A percentile compares a stretch with the other conserved stretches of the same genome.
Evolutionary conservation across 1,140 invertebrate species (phyloP).

Genomic region (Scaptomyza hsui): DNA sequence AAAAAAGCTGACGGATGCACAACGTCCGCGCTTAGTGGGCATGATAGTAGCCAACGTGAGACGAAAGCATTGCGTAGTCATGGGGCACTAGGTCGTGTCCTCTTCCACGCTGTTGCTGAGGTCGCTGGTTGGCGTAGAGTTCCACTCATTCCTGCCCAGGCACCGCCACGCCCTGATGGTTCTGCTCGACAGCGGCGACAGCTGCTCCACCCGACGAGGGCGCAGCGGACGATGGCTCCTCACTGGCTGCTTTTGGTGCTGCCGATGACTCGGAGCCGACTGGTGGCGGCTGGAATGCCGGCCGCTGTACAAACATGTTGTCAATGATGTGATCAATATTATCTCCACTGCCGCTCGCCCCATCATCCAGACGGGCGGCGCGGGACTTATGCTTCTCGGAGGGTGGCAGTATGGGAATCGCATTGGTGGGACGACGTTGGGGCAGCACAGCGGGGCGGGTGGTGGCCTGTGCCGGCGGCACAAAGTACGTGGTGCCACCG

Average conservation of each 20-base stretch:
- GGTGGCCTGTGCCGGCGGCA: slow-evolving; percentile 71
- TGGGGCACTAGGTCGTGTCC: slow-evolving; percentile 15
- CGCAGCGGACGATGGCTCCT: slow-evolving; percentile 21
- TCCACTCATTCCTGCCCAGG: slow-evolving; percentile 76
- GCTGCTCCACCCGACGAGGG: slow-evolving; percentile 6
- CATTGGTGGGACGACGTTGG: slow-evolving; percentile 84
- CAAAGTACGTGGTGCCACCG: slow-evolving; percentile 83
- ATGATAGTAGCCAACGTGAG: slow-evolving; percentile 68
- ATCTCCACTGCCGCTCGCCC: slow-evolving; percentile 77
- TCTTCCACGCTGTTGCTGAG: slow-evolving; percentile 44
- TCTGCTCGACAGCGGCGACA: slow-evolving; percentile 37
- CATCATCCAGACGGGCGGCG: slow-evolving; percentile 16
- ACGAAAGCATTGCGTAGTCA: slow-evolving; percentile 56
- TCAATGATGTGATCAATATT: slow-evolving; percentile 87
- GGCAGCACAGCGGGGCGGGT: slow-evolving; percentile 71
- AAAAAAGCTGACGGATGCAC: slow-evolving; percentile 2
- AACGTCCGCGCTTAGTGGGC: slow-evolving; percentile 43
- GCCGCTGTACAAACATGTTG: slow-evolving; percentile 87
- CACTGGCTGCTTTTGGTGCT: slow-evolving; percentile 18
- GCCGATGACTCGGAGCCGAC: slow-evolving; percentile 3
- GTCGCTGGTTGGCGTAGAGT: slow-evolving; percentile 55
- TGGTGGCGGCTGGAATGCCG: slow-evolving; percentile 76
- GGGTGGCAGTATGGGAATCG: slow-evolving; percentile 84
- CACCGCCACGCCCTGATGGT: slow-evolving; percentile 60
- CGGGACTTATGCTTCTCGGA: slow-evolving; percentile 80